Evolutionary conservation across 2,888 invertebrate species (phyloP).

Genomic region (Cremastinae sp.): DNA sequence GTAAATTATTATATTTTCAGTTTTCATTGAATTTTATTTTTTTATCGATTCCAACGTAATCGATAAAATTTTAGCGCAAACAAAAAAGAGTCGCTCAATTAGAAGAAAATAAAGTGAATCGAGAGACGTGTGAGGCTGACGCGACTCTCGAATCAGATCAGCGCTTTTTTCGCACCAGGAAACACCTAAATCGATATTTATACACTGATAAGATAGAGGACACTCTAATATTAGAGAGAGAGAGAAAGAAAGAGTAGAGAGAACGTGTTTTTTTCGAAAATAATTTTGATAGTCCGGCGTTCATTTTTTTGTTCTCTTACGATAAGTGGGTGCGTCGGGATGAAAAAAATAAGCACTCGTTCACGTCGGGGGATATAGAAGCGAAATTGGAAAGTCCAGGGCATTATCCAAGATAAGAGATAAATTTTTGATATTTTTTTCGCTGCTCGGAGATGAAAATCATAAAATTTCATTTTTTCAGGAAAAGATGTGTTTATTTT

Average conservation of each 20-base stretch:
- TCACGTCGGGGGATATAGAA: too few species aligned
- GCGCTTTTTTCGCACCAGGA: conserved; percentile 51
- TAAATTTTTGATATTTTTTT: neutral
- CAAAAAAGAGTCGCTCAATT: too few species aligned
- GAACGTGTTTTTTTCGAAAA: conserved; percentile 26
- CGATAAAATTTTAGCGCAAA: too few species aligned
- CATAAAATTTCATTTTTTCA: neutral
- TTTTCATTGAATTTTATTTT: too few species aligned
- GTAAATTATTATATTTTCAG: too few species aligned
- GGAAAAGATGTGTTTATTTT: neutral
- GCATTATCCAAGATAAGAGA: neutral
- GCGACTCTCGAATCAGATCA: conserved; percentile 19
- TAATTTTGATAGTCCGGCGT: conserved; percentile 3
- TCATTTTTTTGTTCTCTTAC: too few species aligned
- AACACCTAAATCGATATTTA: conserved; percentile 72
- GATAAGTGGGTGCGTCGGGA: too few species aligned
- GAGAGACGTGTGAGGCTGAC: neutral
- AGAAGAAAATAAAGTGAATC: conserved; percentile 1
- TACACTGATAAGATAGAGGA: conserved; percentile 62
- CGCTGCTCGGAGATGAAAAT: neutral
- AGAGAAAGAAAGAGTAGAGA: neutral
- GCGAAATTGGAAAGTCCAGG: conserved; percentile 7
- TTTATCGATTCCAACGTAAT: too few species aligned
- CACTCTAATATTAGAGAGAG: conserved; percentile 51
- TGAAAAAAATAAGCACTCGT: too few species aligned